phyloP scores from a whole-genome alignment of 2,797 vertebrate species.

The Taenioides sp. region DNA sequence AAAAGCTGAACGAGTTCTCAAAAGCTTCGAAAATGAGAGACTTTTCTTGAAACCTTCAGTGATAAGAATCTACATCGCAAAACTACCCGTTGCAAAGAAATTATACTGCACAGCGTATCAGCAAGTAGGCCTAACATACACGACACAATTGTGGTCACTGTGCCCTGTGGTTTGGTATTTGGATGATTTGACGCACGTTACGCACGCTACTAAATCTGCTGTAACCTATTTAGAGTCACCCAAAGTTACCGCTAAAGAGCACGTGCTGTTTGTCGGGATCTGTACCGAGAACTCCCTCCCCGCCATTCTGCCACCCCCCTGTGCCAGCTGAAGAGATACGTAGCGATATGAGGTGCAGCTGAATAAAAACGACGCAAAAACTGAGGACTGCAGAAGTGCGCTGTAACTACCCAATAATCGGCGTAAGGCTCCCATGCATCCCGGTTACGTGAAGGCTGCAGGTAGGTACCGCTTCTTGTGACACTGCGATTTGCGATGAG shows the following conservation, averaged over 20 bases:
- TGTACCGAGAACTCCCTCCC: constrained; percentile 4
- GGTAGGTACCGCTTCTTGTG: constrained; percentile 42
- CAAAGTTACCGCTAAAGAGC: constrained; percentile 14
- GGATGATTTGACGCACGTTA: constrained; percentile 11
- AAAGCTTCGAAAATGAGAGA: too few relatives aligned
- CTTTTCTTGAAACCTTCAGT: too few relatives aligned
- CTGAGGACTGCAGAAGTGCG: constrained; percentile 8
- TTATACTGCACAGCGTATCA: background rate
- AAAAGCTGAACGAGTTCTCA: too few relatives aligned
- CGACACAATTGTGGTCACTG: background rate
- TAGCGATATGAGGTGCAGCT: constrained; percentile 21
- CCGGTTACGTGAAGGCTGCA: constrained; percentile 8
- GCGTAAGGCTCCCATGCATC: constrained; percentile 26
- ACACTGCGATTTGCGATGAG: background rate
- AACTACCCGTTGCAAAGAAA: too few relatives aligned
- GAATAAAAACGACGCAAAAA: constrained; percentile 17
- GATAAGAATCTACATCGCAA: too few relatives aligned
- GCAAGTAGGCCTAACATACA: background rate
- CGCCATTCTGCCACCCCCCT: background rate
- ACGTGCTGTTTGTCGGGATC: constrained; percentile 40
- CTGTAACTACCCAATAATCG: background rate
- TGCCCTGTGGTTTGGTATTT: background rate
- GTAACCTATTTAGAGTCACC: constrained; percentile 15
- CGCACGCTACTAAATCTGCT: constrained; percentile 10
- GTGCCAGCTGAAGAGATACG: constrained; percentile 38